These are phyloP conservation scores for Proteles cristata DNA, from an alignment of 2,113 vertebrate species.

Conservation along the genomic window DNA sequence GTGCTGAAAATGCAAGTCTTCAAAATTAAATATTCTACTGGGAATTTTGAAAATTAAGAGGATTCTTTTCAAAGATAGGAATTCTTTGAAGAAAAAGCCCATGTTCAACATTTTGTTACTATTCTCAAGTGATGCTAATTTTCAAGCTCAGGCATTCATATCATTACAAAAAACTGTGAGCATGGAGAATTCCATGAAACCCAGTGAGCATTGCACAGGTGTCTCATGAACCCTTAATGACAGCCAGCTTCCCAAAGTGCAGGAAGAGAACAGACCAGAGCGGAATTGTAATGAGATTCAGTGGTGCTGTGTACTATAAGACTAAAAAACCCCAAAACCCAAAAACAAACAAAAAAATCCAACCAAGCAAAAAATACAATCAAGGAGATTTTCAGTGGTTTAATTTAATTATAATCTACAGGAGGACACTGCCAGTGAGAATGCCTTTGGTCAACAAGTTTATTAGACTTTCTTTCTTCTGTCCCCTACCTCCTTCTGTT, in stretches of 20 bases:
- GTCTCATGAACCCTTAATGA: not conserved
- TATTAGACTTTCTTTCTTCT: not conserved
- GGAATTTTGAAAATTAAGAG: not conserved
- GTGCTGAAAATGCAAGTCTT: not conserved
- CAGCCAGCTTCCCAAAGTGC: not conserved
- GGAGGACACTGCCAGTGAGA: not conserved
- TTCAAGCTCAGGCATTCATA: not conserved
- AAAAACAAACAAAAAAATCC: not conserved
- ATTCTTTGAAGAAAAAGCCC: not conserved
- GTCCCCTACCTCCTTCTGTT: not conserved
- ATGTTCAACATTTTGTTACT: not conserved
- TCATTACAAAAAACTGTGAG: not conserved
- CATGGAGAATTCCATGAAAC: not conserved
- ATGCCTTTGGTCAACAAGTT: not conserved
- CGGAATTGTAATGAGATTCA: not conserved
- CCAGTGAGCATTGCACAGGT: not conserved
- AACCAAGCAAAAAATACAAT: not conserved
- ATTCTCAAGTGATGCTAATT: not conserved
- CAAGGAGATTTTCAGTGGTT: not conserved
- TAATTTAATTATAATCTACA: not conserved
- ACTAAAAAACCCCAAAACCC: not conserved
- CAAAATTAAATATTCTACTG: not conserved
- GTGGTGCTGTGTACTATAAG: not conserved
- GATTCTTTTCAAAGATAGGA: not conserved
- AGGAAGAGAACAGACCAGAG: not conserved